Conservation (phyloP, 2,113 vertebrate genomes). For the Marmota monax region DNA sequence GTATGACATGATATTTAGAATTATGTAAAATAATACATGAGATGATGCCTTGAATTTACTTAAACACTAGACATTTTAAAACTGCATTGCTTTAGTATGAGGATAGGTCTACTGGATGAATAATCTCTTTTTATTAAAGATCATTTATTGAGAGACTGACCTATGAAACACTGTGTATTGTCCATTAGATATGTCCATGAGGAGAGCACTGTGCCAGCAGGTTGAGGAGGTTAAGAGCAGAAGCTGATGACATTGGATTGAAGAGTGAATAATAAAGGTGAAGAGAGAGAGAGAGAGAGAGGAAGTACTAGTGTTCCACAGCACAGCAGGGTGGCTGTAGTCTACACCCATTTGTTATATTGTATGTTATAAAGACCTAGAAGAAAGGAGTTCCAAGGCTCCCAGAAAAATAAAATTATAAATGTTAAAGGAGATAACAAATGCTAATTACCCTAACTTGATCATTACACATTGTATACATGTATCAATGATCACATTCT, state of each 20-base stretch:
- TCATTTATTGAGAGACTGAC: conserved; percentile 18
- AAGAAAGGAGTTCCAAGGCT: not conserved
- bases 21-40: conserved; percentile 35
- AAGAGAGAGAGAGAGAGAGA: not conserved
- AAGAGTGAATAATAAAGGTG: not conserved
- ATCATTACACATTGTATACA: too few species aligned
- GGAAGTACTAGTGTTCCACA: not conserved
- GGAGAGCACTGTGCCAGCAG: not conserved
- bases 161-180: conserved; percentile 10
- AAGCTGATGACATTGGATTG: not conserved
- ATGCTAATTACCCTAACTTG: not conserved
- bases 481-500: too few species aligned
- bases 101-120: not conserved
- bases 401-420: not conserved
- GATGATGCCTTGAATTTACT: not conserved
- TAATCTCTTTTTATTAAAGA: conserved; percentile 26
- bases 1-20: conserved; percentile 41
- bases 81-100: not conserved
- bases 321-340: not conserved
- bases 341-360: not conserved
- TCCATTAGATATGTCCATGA: not conserved
- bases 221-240: not conserved
- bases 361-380: not conserved
- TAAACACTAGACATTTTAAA: not conserved
- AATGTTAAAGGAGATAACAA: not conserved